A percentile compares a stretch with the other conserved stretches of the same genome.
phyloP scores from a whole-genome alignment of 2,113 vertebrate genomes.

The Cryptomyrus ogoouensis region DNA sequence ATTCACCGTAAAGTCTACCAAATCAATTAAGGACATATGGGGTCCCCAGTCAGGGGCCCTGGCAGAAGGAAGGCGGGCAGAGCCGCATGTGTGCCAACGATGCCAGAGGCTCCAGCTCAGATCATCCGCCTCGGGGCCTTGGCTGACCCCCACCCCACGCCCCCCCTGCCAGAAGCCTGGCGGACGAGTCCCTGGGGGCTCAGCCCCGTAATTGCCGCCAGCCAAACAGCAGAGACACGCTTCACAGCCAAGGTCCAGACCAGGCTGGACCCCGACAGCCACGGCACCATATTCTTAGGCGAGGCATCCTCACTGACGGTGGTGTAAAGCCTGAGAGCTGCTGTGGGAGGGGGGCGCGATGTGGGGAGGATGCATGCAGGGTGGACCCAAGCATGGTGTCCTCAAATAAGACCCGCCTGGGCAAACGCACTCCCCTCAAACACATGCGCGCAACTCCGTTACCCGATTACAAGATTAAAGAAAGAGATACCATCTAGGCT shows the following conservation, averaged over 20 bases:
- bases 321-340: not conserved
- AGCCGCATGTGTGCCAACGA: not conserved
- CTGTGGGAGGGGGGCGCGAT: not conserved
- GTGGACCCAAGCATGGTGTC: not conserved
- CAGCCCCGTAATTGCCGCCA: not conserved
- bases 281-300: not conserved
- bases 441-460: not conserved
- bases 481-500: not conserved
- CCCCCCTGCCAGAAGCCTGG: not conserved
- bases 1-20: not conserved
- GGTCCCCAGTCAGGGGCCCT: not conserved
- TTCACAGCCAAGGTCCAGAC: not conserved
- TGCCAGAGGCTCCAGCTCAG: not conserved
- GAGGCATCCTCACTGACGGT: not conserved
- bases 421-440: not conserved
- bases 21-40: not conserved
- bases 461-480: not conserved
- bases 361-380: not conserved
- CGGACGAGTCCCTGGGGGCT: not conserved
- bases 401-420: not conserved
- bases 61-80: not conserved
- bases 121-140: not conserved
- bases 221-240: not conserved
- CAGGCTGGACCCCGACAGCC: not conserved
- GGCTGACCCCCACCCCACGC: not conserved